These are phyloP conservation scores for Champsocephalus gunnari DNA, from an alignment of 2,797 vertebrate species.

Conservation along the genomic window DNA sequence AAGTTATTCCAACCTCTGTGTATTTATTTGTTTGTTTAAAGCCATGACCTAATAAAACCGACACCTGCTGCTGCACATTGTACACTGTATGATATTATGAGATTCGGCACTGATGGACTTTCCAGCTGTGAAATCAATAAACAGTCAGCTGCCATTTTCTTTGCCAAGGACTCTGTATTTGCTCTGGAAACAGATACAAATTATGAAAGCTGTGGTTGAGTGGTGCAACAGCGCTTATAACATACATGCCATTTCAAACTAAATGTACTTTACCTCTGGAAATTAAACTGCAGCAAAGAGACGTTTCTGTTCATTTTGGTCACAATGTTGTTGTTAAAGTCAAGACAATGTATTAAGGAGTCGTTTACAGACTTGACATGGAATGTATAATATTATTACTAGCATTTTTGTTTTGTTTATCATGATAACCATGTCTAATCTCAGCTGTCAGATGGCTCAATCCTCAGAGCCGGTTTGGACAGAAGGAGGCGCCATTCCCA, in stretches of 20 bases:
- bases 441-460: slow-evolving; percentile 27
- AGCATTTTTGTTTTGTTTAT: slow-evolving; percentile 22
- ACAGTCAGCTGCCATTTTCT: slow-evolving; percentile 31
- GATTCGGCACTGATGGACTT: slow-evolving; percentile 27
- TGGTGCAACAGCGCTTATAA: slow-evolving; percentile 45
- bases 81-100: slow-evolving; percentile 15
- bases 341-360: slow-evolving; percentile 35
- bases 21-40: slow-evolving; percentile 15
- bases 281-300: slow-evolving; percentile 39
- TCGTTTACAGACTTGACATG: slow-evolving; percentile 36
- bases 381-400: slow-evolving; percentile 24
- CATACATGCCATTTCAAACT: slow-evolving; percentile 32
- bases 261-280: slow-evolving; percentile 33
- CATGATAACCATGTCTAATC: slow-evolving; percentile 17
- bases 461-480: slow-evolving; percentile 36
- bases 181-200: slow-evolving; percentile 37
- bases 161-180: slow-evolving; percentile 33
- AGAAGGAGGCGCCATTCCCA: slow-evolving; percentile 53
- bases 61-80: slow-evolving; percentile 33
- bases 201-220: slow-evolving; percentile 39
- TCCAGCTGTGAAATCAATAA: slow-evolving; percentile 57
- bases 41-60: neutral
- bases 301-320: slow-evolving; percentile 5
- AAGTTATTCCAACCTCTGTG: neutral
- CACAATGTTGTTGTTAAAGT: slow-evolving; percentile 30